phyloP scores from a whole-genome alignment of 2,888 invertebrate species.

The Amphipoea lucens region DNA sequence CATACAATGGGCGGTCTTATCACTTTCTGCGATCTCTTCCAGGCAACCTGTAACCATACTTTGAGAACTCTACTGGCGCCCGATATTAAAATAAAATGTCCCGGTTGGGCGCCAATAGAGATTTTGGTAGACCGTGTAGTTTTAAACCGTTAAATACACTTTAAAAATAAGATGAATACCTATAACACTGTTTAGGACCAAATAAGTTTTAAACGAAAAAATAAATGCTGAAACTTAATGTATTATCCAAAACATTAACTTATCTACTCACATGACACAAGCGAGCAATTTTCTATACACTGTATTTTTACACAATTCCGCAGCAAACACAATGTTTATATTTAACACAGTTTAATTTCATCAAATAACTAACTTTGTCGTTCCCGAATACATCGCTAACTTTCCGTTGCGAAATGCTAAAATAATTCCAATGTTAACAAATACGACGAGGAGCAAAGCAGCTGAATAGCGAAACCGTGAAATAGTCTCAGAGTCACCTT shows the following conservation, averaged over 20 bases:
- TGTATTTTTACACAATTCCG: conserved; percentile 19
- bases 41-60: too few relatives aligned
- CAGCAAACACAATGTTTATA: conserved; percentile 25
- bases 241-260: background rate
- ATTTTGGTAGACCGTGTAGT: background rate
- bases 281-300: background rate
- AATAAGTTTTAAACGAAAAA: background rate
- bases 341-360: conserved; percentile 46
- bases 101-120: conserved; percentile 21
- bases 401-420: conserved; percentile 31
- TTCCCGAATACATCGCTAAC: conserved; percentile 31
- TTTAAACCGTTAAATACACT: background rate
- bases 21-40: too few relatives aligned
- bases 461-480: conserved; percentile 67
- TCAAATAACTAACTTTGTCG: conserved; percentile 49
- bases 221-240: background rate
- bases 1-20: too few relatives aligned
- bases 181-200: too few relatives aligned
- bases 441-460: conserved; percentile 58
- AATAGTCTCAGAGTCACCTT: conserved; percentile 71
- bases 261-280: background rate
- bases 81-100: background rate
- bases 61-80: conserved; percentile 14
- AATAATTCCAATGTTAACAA: conserved; percentile 55
- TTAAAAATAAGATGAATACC: background rate